Evolutionary conservation across 2,888 invertebrate genomes (phyloP).

Genomic region (Syrphus vitripennis): DNA sequence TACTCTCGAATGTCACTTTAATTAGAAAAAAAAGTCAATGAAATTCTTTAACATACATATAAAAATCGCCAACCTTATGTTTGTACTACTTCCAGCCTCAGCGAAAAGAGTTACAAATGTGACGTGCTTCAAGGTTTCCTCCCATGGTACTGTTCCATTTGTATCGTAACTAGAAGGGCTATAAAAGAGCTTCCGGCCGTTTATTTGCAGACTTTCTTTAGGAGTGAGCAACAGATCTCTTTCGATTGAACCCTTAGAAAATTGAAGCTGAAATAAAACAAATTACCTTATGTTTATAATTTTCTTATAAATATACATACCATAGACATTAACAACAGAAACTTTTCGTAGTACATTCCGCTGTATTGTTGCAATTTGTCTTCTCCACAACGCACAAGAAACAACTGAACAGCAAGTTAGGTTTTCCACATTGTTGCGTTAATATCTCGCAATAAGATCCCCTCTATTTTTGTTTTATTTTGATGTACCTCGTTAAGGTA

Average conservation of each 20-base stretch:
- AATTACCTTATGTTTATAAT: not conserved
- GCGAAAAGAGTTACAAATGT: conserved; percentile 84
- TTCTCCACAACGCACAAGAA: conserved; percentile 35
- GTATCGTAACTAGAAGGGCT: conserved; percentile 65
- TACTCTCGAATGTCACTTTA: conserved; percentile 76
- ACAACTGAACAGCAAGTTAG: conserved; percentile 42
- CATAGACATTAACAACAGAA: conserved; percentile 27
- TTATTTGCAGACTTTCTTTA: conserved; percentile 75
- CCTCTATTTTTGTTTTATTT: conserved; percentile 1
- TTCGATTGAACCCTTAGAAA: conserved; percentile 72
- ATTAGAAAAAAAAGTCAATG: not conserved
- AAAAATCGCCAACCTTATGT: conserved; percentile 76
- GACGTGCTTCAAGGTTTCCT: conserved; percentile 86
- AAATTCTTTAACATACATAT: not conserved
- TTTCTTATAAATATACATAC: conserved; percentile 35
- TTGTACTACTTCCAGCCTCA: conserved; percentile 75
- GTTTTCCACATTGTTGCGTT: conserved; percentile 48
- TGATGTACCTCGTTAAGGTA: not conserved
- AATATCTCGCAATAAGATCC: conserved; percentile 39
- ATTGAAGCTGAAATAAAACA: conserved; percentile 62
- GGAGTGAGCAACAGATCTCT: conserved; percentile 80
- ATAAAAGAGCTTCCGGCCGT: conserved; percentile 78
- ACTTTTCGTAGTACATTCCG: conserved; percentile 30
- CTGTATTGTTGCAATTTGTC: conserved; percentile 15
- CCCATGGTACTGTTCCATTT: conserved; percentile 82